Base-by-base conservation (phyloP, 2,888 invertebrate genomes). In the Epistrophe eligans region DNA sequence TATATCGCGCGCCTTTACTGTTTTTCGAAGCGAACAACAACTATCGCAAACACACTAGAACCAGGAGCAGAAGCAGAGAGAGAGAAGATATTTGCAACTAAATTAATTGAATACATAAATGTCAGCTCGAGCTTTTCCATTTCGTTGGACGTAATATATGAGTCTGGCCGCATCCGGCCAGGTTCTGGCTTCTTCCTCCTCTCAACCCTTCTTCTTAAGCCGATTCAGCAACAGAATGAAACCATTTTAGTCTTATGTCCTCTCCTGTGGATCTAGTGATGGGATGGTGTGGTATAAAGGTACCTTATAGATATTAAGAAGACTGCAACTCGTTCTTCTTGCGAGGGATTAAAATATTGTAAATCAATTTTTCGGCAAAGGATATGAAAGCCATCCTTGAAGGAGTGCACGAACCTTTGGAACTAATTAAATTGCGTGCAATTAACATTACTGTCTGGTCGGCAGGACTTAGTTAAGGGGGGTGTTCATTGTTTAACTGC, bases 101-200 rank as follows among this genome's bases (percentile, higher is more conserved):
- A 89, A 89, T 89, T 89, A 89, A 89, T 89, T 89, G 89, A 89
- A 89, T 89, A 89, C 89, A 89, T 89, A 89, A 89, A 89, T 88
- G 89, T 89, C 89, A 88, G 84, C 84, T 85, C 82, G 88, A 84
- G 87, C 89, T 89, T 89, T 89, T 89, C 89, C 89, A 89, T 88
- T 89, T 89, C 88, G 89, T 88, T 89, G 89, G 84, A 85, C 88
- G 76, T 85, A 87, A 89, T 88, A 89, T 89, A 89, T 89, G 89
- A 82, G 89, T 89, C 88, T 89, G 88, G 84, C 60, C 79, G 67
- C 71, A 89, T 89, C 88, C 89, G 88, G 83, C 72, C 60, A 62
- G 43, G 32, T 55, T 24, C 45, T 13, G 17, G 17, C 58, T 11
- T 1, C 28, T 32, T 32, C n/a, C n/a, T 35, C 64, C 35, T 15